Evolutionary conservation across 1,140 invertebrate genomes (phyloP), one percentile per base, ranked within the genome.

Genomic region (Megathymus violae): DNA sequence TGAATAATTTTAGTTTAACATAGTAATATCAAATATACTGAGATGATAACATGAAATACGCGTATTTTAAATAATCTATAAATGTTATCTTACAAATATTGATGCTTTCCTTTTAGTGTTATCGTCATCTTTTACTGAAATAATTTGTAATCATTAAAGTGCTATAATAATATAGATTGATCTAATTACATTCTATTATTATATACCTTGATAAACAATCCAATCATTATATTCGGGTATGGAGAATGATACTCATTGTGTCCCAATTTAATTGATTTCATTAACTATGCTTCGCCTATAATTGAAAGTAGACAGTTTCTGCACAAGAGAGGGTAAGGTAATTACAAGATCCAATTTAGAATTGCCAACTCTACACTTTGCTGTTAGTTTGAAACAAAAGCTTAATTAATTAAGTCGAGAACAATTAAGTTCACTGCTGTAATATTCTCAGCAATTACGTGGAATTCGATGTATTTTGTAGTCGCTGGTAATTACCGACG

Each of bases 321-420:
- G 74, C 74, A 83, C 85, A 88, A 82, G 78, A 83, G 86, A 84
- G 83, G 83, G 85, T 83, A 87, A 84, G 88, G 88, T 89, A 91
- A 91, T 89, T 91, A 91, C 86, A 87, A 89, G 86, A 90, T 90
- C 88, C 88, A 90, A 90, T 90, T 90, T 90, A 88, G 88, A 90
- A 89, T 89, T 90, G 85, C 86, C 86, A 87, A 88, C 82, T 90
- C 85, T 88, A 90, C 88, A 90, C 84, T 86, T 88, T 88, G 86
- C 88, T 87, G 86, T 87, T 89, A 90, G 88, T 90, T 90, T 89
- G 85, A 90, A 90, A 90, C 88, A 90, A 90, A 89, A 90, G 88
- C 88, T 90, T 89, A 90, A 90, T 90, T 90, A 90, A 90, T 90
- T 90, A 90, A 90, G 85, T 88, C 86, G 83, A 87, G 85, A 90